Evolutionary conservation across 1,140 invertebrate genomes (phyloP).

Genomic region (Anastatus disparis): DNA sequence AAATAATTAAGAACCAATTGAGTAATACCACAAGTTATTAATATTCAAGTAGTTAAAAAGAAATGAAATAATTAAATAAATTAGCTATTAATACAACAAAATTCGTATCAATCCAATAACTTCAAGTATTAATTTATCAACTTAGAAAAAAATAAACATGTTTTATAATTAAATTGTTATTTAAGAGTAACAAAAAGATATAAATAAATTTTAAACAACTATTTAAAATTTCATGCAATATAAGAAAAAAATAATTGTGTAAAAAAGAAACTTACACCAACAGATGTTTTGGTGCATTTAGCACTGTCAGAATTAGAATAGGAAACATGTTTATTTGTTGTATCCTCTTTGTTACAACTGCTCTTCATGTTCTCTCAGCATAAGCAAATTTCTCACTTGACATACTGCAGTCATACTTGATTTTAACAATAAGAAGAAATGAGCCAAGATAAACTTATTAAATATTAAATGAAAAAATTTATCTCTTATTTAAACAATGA

Average conservation of each 20-base stretch:
- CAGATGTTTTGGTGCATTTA: conserved; percentile 22
- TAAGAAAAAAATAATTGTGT: too few relatives aligned
- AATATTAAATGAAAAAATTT: neutral
- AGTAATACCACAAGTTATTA: too few relatives aligned
- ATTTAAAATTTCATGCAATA: too few relatives aligned
- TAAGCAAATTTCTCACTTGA: neutral
- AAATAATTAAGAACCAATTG: too few relatives aligned
- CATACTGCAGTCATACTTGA: conserved; percentile 17
- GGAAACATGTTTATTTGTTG: conserved; percentile 26
- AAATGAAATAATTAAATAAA: too few relatives aligned
- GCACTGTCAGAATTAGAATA: conserved; percentile 11
- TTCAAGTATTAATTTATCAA: too few relatives aligned
- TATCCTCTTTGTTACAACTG: conserved; percentile 30
- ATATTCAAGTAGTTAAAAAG: too few relatives aligned
- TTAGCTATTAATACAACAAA: too few relatives aligned
- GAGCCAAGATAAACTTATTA: neutral
- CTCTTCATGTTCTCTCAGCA: conserved; percentile 36
- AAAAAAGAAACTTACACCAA: conserved; percentile 35
- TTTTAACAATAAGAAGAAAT: conserved; percentile 8
- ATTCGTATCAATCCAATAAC: too few relatives aligned
- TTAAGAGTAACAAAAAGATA: too few relatives aligned
- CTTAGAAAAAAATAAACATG: too few relatives aligned
- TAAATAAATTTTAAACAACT: neutral
- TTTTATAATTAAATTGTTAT: too few relatives aligned
- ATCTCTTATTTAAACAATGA: neutral